Base-by-base conservation (phyloP, 2,888 invertebrate genomes). In the Nysson spinosus region DNA sequence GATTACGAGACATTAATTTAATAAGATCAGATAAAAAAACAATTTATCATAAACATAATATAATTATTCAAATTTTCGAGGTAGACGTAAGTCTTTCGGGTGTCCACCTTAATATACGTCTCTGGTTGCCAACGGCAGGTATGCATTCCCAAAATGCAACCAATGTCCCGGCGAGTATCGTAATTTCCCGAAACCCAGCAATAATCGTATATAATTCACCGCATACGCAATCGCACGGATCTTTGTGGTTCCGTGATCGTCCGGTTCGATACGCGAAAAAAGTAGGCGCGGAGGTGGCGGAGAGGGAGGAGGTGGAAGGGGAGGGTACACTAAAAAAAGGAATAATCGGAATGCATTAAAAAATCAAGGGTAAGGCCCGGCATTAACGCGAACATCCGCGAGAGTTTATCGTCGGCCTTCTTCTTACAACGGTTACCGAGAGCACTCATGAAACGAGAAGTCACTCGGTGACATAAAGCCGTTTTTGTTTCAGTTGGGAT, bases 121-220 rank as follows among this genome's bases (percentile, higher is more conserved):
- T 35, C 44, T 4, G 28, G 34, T 62, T 12, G 30, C 43, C 16
- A 22, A 12, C 7, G 24, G 40, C 11, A 40, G 3, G 34, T n/a
- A 20, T 6, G 22, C 35, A 0, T 22, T 28, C 28, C 5, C 47
- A 52, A 19, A 51, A 37, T 44, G 43, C 43, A 22, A 5, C 20
- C 47, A 62, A 61, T 24, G 47, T 30, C 62, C 50, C 57, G 47
- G 40, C 7, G 19, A 35, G 19, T 30, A 12, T 37, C 5, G 47
- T 42, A 47, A 51, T 35, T 28, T 54, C 42, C 16, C 37, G 30
- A 19, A 22, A 12, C 47, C 14, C 30, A 26, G 9, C 40, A 58
- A 72, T 72, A 64, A 73, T 56, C 30, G 42, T 69, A n/a, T n/a
- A n/a, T n/a, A 64, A 64, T 60, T 73, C 49, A 69, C 16, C 22